Evolutionary conservation across 2,888 invertebrate genomes (phyloP).

Genomic region (Polyommatus icarus): DNA sequence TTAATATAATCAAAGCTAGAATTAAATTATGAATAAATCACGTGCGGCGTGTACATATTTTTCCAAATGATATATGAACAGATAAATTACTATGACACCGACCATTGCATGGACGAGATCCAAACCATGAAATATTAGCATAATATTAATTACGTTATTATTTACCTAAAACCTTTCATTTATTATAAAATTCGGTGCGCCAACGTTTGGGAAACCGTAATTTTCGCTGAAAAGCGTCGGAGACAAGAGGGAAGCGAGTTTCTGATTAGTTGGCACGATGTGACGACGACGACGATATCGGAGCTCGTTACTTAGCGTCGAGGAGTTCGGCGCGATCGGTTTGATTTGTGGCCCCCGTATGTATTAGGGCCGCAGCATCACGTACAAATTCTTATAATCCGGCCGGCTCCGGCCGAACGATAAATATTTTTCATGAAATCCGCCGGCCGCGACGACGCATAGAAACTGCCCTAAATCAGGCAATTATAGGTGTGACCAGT

Average conservation of each 20-base stretch:
- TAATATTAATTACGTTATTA: conserved; percentile 41
- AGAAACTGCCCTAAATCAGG: conserved; percentile 77
- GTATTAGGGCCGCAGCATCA: conserved; percentile 49
- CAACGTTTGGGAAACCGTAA: neutral
- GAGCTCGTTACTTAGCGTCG: conserved; percentile 37
- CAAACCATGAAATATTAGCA: conserved; percentile 43
- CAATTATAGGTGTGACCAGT: conserved; percentile 77
- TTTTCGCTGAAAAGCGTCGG: neutral
- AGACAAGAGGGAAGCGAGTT: neutral
- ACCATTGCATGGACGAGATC: conserved; percentile 42
- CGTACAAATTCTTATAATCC: conserved; percentile 77
- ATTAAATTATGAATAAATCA: conserved; percentile 27
- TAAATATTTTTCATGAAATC: conserved; percentile 79
- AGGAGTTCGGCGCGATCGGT: conserved; percentile 36
- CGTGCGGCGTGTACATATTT: conserved; percentile 19
- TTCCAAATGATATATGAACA: conserved; percentile 39
- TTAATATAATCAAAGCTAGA: neutral
- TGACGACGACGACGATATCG: conserved; percentile 12
- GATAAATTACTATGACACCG: conserved; percentile 43
- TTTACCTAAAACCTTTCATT: conserved; percentile 40
- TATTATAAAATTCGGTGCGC: conserved; percentile 12
- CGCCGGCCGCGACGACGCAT: conserved; percentile 65
- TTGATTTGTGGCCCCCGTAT: conserved; percentile 41
- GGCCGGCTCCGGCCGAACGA: conserved; percentile 59
- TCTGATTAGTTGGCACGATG: conserved; percentile 28